Percentiles rank a stretch among this genome's conserved stretches.
phyloP scores from a whole-genome alignment of 2,888 invertebrate species.

The Cecidostiba fungosa region DNA sequence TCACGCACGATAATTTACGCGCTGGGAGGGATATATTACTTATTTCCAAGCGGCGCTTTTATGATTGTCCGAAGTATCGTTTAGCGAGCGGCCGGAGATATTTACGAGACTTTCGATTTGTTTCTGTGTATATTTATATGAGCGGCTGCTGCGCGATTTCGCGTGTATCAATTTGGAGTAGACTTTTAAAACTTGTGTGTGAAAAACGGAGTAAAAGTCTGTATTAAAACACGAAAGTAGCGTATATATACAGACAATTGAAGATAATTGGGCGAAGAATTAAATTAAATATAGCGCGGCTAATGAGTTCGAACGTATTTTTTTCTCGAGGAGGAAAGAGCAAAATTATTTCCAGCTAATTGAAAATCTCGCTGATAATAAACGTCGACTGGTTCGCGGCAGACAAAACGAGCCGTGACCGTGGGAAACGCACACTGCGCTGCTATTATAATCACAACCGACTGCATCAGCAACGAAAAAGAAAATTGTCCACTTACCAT shows the following conservation, averaged over 20 bases:
- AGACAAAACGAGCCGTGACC: background rate
- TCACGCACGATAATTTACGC: conserved; percentile 28
- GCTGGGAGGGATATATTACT: background rate
- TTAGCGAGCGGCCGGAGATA: background rate
- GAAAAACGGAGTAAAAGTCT: background rate
- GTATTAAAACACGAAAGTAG: background rate
- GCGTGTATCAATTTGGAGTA: background rate
- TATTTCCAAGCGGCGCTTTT: background rate
- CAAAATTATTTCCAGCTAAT: no score
- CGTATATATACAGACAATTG: background rate
- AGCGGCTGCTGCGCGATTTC: background rate
- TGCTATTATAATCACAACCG: background rate
- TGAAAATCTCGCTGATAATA: no score
- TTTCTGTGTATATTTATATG: background rate
- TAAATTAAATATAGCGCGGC: background rate
- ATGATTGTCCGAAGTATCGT: background rate
- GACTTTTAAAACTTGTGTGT: conserved; percentile 3
- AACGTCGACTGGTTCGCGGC: no score
- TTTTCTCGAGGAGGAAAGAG: no score
- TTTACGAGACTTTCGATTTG: conserved; percentile 23
- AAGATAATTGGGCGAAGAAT: background rate
- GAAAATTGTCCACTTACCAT: conserved; percentile 11
- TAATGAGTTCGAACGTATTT: background rate
- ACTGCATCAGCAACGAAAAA: background rate
- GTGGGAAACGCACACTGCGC: background rate